These are phyloP conservation scores for Agapostemon virescens DNA, from an alignment of 2,888 invertebrate species.

Conservation along the genomic window DNA sequence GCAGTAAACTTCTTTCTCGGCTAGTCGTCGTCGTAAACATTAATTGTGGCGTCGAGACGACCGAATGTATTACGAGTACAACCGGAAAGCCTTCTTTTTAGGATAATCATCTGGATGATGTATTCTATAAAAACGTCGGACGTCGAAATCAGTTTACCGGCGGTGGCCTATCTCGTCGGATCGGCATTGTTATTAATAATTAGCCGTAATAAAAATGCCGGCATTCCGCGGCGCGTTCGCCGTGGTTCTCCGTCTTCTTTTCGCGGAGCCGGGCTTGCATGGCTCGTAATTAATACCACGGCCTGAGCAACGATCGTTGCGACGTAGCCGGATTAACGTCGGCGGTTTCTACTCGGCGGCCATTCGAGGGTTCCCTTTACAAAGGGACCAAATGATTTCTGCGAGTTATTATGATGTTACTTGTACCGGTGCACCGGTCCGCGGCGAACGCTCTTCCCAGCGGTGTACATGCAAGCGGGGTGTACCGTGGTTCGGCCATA, in stretches of 20 bases:
- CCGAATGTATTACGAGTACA: too few relatives aligned
- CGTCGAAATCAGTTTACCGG: neutral
- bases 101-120: neutral
- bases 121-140: neutral
- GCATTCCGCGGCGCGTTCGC: neutral
- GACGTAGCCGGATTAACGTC: conserved; percentile 48
- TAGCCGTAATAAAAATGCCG: neutral
- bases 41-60: too few relatives aligned
- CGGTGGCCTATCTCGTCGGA: neutral
- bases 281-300: conserved; percentile 10
- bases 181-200: neutral
- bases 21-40: too few relatives aligned
- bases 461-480: conserved; percentile 55
- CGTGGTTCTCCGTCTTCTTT: neutral
- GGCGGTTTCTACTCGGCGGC: conserved; percentile 45
- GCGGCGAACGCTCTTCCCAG: conserved; percentile 29
- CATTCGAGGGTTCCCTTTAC: conserved; percentile 48
- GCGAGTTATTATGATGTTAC: conserved; percentile 69
- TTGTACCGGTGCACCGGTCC: conserved; percentile 42
- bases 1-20: too few relatives aligned
- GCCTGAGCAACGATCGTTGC: conserved; percentile 25
- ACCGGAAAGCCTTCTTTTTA: neutral
- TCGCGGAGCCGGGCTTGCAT: neutral
- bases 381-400: conserved; percentile 65
- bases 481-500: conserved; percentile 24